Evolutionary conservation across 2,888 invertebrate species (phyloP), one percentile per base, ranked within the genome.

Genomic region (Pteria penguin): DNA sequence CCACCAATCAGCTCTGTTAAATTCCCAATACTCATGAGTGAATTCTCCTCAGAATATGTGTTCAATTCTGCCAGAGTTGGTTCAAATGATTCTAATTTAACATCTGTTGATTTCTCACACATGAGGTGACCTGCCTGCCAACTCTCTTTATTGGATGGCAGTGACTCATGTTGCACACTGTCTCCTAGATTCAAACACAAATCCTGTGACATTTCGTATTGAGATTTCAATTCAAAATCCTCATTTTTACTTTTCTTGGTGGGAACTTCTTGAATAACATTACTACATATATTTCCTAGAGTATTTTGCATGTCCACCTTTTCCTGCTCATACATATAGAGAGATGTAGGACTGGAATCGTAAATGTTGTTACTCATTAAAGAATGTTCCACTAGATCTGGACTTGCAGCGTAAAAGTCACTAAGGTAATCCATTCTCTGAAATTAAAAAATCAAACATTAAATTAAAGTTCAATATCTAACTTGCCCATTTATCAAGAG

Each of bases 261-360:
- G n/a, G 31, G 29, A 14, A 45, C 18, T 45, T 45, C 45, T 45
- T 45, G 8, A n/a, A n/a, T n/a, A 2, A 32, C 72, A 29, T 65
- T 75, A 60, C 69, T 71, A 3, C 63, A 58, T 1, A 79, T 72
- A 62, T 75, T 80, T 8, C 80, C 78, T 32, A 87, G 65, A 0
- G 85, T 80, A 74, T 84, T 83, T 72, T 85, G 86, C 82, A 86
- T 85, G 63, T 88, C 87, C 24, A 81, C 74, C 74, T 84, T 85
- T 54, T 90, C 90, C 70, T 86, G 87, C 18, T 90, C 90, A 78
- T 89, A 90, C 83, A 90, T 87, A 73, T 82, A 87, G 31, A 88
- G 75, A 1, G 89, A 88, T 71, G 88, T 87, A 22, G 90, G 89
- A 78, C 88, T 88, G 24, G 87, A 85, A 22, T 88, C 85, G 69